Conservation (phyloP, 2,797 vertebrate genomes). For the Intellagama lesueurii region DNA sequence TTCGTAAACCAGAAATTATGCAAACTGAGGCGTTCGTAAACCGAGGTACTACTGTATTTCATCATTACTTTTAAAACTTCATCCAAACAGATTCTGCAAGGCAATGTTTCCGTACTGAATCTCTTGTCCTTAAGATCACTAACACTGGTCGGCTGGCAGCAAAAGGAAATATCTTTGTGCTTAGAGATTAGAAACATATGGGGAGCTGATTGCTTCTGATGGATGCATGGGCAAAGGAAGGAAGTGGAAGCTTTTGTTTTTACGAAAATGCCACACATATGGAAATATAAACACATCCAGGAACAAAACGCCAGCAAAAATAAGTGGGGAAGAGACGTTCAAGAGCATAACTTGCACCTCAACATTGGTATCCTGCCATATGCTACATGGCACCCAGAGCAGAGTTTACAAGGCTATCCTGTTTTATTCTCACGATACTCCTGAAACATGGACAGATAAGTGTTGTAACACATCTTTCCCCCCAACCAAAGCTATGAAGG, state of each 20-base stretch:
- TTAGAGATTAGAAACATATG: neutral
- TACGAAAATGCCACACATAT: conserved; percentile 38
- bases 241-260: conserved; percentile 26
- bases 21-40: too few relatives aligned
- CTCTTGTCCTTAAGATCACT: neutral
- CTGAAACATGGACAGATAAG: neutral
- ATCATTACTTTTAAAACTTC: conserved; percentile 3
- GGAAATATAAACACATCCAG: conserved; percentile 48
- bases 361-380: neutral
- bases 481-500: neutral
- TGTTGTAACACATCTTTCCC: neutral
- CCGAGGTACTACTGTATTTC: neutral
- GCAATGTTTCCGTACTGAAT: conserved; percentile 2
- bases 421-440: neutral
- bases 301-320: conserved; percentile 13
- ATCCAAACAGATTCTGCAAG: neutral
- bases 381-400: neutral
- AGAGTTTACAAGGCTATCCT: neutral
- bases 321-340: conserved; percentile 40
- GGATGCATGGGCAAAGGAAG: conserved; percentile 28
- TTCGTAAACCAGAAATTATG: too few relatives aligned
- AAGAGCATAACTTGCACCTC: conserved; percentile 35
- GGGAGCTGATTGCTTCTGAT: neutral
- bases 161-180: neutral
- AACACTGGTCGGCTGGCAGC: conserved; percentile 18